These are phyloP conservation scores for Watsonalla binaria DNA, from an alignment of 2,888 invertebrate genomes.

Conservation along the genomic window DNA sequence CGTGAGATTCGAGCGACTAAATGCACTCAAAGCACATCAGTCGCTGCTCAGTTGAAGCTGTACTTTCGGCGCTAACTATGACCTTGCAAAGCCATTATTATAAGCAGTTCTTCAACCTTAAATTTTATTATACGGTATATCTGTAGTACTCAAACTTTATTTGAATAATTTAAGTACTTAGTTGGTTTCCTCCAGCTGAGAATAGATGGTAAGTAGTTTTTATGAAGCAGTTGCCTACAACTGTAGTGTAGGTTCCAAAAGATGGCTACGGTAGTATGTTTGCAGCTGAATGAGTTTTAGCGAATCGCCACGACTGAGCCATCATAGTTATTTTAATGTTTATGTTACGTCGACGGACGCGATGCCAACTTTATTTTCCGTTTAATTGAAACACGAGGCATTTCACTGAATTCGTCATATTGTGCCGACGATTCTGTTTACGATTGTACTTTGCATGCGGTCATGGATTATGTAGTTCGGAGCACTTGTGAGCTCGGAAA, in stretches of 20 bases:
- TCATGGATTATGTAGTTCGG: constrained; percentile 26
- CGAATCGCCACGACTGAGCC: constrained; percentile 39
- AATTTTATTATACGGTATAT: no score
- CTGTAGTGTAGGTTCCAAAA: constrained; percentile 1
- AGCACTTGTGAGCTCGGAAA: constrained; percentile 15
- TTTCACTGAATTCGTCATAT: constrained; percentile 57
- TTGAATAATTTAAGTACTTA: neutral
- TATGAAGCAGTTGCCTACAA: neutral
- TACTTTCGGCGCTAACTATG: no score
- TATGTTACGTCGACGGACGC: constrained; percentile 52
- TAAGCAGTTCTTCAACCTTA: no score
- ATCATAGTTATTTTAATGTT: constrained; percentile 60
- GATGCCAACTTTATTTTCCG: constrained; percentile 63
- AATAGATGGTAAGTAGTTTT: neutral
- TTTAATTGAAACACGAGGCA: constrained; percentile 63
- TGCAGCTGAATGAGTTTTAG: constrained; percentile 52
- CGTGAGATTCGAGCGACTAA: constrained; percentile 1
- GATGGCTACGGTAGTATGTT: constrained; percentile 29
- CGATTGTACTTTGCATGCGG: constrained; percentile 43
- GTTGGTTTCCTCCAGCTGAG: neutral
- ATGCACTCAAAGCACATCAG: neutral
- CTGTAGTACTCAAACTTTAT: no score
- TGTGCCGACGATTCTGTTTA: constrained; percentile 47
- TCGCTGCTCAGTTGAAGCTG: neutral
- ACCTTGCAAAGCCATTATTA: no score